phyloP scores from a whole-genome alignment of 2,797 vertebrate genomes.

The Cynodonichthys magdalenae region DNA sequence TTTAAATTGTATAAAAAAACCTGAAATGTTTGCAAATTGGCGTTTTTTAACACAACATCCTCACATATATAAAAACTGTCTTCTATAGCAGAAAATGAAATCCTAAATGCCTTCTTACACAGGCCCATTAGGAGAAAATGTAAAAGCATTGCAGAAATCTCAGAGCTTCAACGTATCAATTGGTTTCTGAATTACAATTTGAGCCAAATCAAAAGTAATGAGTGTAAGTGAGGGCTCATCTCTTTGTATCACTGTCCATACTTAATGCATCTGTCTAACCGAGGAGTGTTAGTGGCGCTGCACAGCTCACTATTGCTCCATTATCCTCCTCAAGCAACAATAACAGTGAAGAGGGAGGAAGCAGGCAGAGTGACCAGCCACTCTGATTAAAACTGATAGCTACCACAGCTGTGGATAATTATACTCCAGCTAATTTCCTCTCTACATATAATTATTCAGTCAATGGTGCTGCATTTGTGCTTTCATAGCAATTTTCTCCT shows the following conservation, averaged over 20 bases:
- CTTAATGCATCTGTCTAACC: conserved; percentile 65
- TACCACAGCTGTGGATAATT: conserved; percentile 61
- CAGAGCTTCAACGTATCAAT: conserved; percentile 64
- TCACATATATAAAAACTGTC: no score
- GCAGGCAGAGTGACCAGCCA: conserved; percentile 53
- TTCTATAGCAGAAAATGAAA: conserved; percentile 12
- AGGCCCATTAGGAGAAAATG: conserved; percentile 59
- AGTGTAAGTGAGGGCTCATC: conserved; percentile 61
- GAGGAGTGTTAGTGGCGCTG: conserved; percentile 57
- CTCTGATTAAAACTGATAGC: conserved; percentile 70
- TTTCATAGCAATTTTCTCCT: conserved; percentile 30
- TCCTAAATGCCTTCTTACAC: conserved; percentile 25
- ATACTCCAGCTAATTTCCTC: conserved; percentile 52
- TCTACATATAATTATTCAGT: conserved; percentile 43
- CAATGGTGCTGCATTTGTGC: conserved; percentile 18
- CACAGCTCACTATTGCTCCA: conserved; percentile 61
- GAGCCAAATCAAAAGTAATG: conserved; percentile 76
- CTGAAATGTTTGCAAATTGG: background rate
- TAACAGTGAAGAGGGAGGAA: conserved; percentile 45
- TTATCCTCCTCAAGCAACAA: conserved; percentile 62
- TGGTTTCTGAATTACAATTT: conserved; percentile 79
- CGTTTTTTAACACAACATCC: background rate
- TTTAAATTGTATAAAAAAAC: background rate
- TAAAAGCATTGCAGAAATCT: conserved; percentile 66
- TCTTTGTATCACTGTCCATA: conserved; percentile 49